Evolutionary conservation across 2,888 invertebrate genomes (phyloP).

Genomic region (Ichneumon xanthorius): DNA sequence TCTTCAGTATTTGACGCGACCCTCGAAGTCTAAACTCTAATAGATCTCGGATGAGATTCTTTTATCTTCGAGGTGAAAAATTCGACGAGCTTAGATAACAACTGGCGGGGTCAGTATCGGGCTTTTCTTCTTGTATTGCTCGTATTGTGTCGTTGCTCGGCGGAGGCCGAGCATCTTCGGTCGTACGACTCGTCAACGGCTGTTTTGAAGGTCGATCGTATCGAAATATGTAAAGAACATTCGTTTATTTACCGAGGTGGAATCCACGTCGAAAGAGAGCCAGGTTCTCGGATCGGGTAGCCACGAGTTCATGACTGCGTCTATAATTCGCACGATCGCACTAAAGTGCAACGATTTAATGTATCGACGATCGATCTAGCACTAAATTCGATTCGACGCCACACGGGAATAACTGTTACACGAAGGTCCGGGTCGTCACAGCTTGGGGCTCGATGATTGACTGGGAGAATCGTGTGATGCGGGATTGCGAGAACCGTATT

Average conservation of each 20-base stretch:
- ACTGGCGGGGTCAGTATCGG: background rate
- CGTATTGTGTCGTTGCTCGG: background rate
- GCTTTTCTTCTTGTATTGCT: background rate
- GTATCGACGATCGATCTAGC: background rate
- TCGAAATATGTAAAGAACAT: background rate
- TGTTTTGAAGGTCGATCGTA: background rate
- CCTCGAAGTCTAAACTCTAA: background rate
- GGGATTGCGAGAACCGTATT: background rate
- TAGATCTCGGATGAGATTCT: background rate
- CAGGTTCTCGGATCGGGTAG: constrained; percentile 76
- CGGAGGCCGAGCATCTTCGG: background rate
- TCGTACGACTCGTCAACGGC: background rate
- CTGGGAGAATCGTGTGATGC: constrained; percentile 41
- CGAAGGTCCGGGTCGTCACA: background rate
- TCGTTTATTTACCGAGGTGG: constrained; percentile 73
- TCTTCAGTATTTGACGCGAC: background rate
- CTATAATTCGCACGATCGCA: background rate
- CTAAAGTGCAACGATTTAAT: background rate
- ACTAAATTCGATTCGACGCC: background rate
- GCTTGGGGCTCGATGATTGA: constrained; percentile 23
- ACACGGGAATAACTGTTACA: background rate
- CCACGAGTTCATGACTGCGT: constrained; percentile 77
- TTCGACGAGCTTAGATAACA: background rate
- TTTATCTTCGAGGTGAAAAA: constrained; percentile 10
- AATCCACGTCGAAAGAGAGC: constrained; percentile 76